phyloP scores from a whole-genome alignment of 2,113 vertebrate genomes.

The Jaculus jaculus region DNA sequence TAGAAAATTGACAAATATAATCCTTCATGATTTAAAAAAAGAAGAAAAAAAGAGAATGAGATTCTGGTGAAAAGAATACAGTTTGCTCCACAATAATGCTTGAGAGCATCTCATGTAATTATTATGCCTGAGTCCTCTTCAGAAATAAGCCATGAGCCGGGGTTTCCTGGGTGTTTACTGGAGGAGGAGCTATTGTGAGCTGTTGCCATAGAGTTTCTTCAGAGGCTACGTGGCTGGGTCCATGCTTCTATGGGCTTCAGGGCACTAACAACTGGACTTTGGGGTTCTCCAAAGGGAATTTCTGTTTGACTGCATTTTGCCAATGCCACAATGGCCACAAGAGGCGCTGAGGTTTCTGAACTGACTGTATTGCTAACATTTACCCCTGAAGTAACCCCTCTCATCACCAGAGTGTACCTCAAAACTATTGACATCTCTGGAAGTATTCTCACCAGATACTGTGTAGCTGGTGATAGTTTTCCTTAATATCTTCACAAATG shows the following conservation, averaged over 20 bases:
- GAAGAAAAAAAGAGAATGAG: neutral
- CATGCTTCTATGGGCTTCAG: neutral
- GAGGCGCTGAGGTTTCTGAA: too few species aligned
- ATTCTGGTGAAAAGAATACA: neutral
- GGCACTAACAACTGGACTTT: neutral
- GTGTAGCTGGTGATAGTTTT: neutral
- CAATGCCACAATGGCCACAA: too few species aligned
- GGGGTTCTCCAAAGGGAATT: neutral
- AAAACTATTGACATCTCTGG: neutral
- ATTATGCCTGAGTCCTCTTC: neutral
- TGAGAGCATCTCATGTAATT: neutral
- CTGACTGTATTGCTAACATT: neutral
- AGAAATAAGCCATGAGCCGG: neutral
- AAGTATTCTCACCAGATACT: neutral
- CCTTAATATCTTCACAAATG: neutral
- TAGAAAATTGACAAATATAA: neutral
- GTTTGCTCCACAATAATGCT: neutral
- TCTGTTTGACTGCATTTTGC: too few species aligned
- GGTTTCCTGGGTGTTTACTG: too few species aligned
- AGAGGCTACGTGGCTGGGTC: neutral
- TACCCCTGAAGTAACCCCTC: neutral
- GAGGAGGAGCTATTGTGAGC: too few species aligned
- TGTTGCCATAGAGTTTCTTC: neutral
- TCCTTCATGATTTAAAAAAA: too few species aligned
- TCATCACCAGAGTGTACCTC: neutral